Evolutionary conservation across 2,113 vertebrate species (phyloP).

Genomic region (Hippocampus barbouri): DNA sequence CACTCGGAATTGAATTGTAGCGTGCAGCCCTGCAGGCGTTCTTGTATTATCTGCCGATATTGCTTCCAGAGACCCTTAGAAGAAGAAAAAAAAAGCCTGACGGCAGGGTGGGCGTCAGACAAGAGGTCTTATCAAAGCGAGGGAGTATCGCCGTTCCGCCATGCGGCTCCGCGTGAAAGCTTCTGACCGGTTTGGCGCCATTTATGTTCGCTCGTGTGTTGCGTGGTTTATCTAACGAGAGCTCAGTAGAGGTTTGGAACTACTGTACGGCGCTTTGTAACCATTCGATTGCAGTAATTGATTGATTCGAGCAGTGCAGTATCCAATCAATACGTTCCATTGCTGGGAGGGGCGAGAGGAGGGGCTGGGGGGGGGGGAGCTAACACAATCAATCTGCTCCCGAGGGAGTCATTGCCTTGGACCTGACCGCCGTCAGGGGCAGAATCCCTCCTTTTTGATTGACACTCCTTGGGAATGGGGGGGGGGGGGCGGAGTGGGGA

Average conservation of each 20-base stretch:
- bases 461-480: conserved; percentile 6
- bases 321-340: conserved; percentile 52
- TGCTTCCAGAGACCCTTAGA: conserved; percentile 43
- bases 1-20: conserved; percentile 53
- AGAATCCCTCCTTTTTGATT: conserved; percentile 24
- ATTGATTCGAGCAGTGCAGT: conserved; percentile 40
- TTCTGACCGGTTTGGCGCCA: conserved; percentile 52
- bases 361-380: background rate
- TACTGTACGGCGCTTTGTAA: conserved; percentile 6
- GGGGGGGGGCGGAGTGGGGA: background rate
- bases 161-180: conserved; percentile 34
- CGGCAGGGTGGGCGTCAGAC: conserved; percentile 28
- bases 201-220: background rate
- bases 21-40: conserved; percentile 44
- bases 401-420: conserved; percentile 55
- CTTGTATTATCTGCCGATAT: conserved; percentile 62
- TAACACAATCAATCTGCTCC: conserved; percentile 39
- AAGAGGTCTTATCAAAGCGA: conserved; percentile 52
- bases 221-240: background rate
- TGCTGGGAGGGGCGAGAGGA: background rate
- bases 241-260: background rate
- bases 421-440: conserved; percentile 20
- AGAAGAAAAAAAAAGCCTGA: conserved; percentile 21
- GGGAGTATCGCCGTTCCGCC: conserved; percentile 40
- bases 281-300: conserved; percentile 42